phyloP scores from a whole-genome alignment of 2,113 vertebrate genomes.

The Centropristis striata region DNA sequence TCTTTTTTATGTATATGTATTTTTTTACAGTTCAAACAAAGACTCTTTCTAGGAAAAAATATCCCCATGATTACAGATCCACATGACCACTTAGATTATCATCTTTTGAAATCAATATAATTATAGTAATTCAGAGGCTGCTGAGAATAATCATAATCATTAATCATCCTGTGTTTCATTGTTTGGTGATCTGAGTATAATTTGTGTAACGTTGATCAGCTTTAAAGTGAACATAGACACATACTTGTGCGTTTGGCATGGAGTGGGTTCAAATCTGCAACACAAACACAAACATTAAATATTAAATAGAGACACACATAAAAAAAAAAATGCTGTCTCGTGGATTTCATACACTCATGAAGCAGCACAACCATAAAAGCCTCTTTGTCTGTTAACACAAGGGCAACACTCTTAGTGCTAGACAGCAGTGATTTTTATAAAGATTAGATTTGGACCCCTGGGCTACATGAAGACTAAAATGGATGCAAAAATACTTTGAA shows the following conservation, averaged over 20 bases:
- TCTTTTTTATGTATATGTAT: too few relatives aligned
- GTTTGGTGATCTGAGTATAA: neutral
- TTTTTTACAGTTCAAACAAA: too few relatives aligned
- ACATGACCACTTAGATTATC: neutral
- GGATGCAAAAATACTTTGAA: constrained; percentile 14
- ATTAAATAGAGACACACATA: constrained; percentile 26
- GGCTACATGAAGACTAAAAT: constrained; percentile 31
- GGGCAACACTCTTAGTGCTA: constrained; percentile 16
- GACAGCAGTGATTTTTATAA: constrained; percentile 34
- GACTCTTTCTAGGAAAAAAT: neutral
- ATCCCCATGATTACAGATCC: neutral
- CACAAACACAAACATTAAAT: constrained; percentile 65
- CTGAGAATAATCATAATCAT: constrained; percentile 21
- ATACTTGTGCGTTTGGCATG: constrained; percentile 72
- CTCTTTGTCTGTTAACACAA: constrained; percentile 45
- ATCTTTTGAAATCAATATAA: constrained; percentile 8
- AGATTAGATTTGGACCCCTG: constrained; percentile 27
- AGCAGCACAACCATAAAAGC: neutral
- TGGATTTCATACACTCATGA: constrained; percentile 23
- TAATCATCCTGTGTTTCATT: constrained; percentile 26
- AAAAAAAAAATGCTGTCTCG: neutral
- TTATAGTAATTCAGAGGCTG: neutral
- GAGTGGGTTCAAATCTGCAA: constrained; percentile 74
- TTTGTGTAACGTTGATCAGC: too few relatives aligned
- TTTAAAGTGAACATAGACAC: constrained; percentile 17